A percentile compares a stretch with the other conserved stretches of the same genome.
These are phyloP conservation scores for Drosophila anceps DNA, from an alignment of 2,888 invertebrate genomes.

Conservation along the genomic window DNA sequence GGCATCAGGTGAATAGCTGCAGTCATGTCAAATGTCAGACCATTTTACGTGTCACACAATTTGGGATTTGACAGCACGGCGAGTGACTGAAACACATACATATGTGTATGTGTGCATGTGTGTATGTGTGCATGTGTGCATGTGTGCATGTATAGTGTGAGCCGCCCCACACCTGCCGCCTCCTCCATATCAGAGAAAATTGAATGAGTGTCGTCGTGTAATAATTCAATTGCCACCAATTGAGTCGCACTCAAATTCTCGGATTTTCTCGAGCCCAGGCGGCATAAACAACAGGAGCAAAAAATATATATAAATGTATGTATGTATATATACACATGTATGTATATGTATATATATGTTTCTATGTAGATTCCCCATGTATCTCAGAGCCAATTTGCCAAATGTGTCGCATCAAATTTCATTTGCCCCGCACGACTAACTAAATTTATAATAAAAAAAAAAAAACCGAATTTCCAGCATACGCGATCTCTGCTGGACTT, in stretches of 20 bases:
- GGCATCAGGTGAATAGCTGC: conserved; percentile 26
- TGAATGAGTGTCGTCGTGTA: conserved; percentile 80
- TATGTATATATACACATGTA: conserved; percentile 14
- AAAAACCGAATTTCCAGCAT: not conserved
- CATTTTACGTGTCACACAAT: conserved; percentile 59
- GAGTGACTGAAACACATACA: conserved; percentile 44
- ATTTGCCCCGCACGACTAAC: conserved; percentile 31
- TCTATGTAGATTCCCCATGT: not conserved
- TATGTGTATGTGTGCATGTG: conserved; percentile 5
- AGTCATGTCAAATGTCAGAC: conserved; percentile 32
- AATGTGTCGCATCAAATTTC: conserved; percentile 74
- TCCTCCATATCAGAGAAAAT: conserved; percentile 55
- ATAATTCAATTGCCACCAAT: conserved; percentile 80
- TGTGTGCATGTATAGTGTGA: not conserved
- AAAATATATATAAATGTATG: conserved; percentile 15
- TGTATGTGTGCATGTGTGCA: no score
- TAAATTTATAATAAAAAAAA: not conserved
- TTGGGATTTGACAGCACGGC: conserved; percentile 51
- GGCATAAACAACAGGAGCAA: conserved; percentile 37
- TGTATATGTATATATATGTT: conserved; percentile 13
- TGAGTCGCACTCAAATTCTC: conserved; percentile 73
- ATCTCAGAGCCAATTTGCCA: conserved; percentile 70
- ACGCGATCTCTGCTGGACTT: conserved; percentile 10
- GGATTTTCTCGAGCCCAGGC: conserved; percentile 63
- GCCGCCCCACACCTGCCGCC: not conserved